Evolutionary conservation across 2,888 invertebrate species (phyloP).

Genomic region (Aspidiotus destructor): DNA sequence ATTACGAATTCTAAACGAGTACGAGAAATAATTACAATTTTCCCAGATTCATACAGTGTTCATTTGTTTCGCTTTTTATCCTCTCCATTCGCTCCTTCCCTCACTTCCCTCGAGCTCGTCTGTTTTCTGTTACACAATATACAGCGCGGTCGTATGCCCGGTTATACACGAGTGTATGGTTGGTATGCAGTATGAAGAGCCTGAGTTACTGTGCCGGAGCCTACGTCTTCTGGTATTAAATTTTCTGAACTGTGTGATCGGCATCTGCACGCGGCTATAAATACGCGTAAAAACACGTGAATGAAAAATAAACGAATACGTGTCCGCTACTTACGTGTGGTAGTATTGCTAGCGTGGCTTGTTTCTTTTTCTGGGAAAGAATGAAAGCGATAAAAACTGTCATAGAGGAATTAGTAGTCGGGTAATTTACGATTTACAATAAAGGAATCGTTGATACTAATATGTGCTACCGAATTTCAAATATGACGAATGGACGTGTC

Average conservation of each 20-base stretch:
- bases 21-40: conserved; percentile 2
- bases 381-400: conserved; percentile 1
- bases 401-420: not conserved
- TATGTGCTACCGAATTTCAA: not conserved
- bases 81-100: not conserved
- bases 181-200: no score
- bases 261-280: not conserved
- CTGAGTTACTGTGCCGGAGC: no score
- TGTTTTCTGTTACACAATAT: no score
- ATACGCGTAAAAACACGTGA: conserved; percentile 1
- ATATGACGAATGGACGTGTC: no score
- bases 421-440: not conserved
- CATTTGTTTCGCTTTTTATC: not conserved
- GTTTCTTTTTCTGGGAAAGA: not conserved
- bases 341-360: not conserved
- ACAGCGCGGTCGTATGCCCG: no score
- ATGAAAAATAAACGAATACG: not conserved
- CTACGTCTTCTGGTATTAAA: not conserved
- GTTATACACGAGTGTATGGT: no score
- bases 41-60: conserved; percentile 2
- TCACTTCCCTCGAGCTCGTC: no score
- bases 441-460: not conserved
- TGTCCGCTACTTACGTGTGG: not conserved
- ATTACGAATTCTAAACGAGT: not conserved
- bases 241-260: not conserved